phyloP scores from a whole-genome alignment of 2,113 vertebrate genomes.

The Laticauda colubrina region DNA sequence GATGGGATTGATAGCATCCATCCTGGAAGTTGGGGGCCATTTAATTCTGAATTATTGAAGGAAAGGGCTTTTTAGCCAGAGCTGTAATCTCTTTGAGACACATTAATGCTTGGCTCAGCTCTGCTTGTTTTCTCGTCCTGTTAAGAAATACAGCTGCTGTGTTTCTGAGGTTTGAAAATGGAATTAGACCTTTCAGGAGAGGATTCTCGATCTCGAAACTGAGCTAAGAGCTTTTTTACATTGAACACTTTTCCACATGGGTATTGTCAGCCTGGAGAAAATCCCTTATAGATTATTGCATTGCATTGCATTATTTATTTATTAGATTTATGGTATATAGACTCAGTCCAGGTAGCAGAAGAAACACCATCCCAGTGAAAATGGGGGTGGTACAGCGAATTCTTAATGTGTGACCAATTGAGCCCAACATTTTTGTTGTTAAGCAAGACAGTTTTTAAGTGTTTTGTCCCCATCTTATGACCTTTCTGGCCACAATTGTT shows the following conservation, averaged over 20 bases:
- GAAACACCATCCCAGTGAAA: too few species aligned
- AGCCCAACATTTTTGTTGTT: too few species aligned
- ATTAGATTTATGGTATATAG: too few species aligned
- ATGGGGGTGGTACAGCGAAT: neutral
- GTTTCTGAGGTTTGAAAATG: neutral
- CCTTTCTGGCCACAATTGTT: too few species aligned
- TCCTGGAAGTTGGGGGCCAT: neutral
- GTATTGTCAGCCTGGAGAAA: neutral
- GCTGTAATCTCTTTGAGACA: neutral
- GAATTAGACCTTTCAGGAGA: neutral
- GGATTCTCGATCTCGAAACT: too few species aligned
- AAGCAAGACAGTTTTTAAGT: too few species aligned
- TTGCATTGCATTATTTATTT: too few species aligned
- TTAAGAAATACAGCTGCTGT: neutral
- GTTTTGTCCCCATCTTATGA: too few species aligned
- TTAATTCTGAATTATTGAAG: neutral
- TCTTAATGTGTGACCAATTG: too few species aligned
- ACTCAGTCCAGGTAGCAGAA: neutral
- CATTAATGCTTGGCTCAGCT: neutral
- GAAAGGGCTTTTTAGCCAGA: neutral
- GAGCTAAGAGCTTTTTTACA: neutral
- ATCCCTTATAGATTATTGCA: neutral
- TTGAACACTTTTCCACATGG: too few species aligned
- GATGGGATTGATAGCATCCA: neutral
- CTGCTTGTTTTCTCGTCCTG: neutral